Evolutionary conservation across 2,113 vertebrate species (phyloP).

Genomic region (Zosterops japonicus): DNA sequence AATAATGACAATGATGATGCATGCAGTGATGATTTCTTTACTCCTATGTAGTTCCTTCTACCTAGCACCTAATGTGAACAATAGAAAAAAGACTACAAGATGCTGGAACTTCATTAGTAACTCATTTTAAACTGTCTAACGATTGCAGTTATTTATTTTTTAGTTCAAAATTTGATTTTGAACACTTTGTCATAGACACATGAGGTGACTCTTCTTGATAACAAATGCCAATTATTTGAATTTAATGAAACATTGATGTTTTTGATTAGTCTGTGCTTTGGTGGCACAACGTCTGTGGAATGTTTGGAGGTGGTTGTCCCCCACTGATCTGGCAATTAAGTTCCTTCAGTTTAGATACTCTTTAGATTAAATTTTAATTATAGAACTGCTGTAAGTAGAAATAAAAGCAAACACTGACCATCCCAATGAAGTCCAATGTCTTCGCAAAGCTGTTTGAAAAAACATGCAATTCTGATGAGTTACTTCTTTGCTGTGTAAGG

Average conservation of each 20-base stretch:
- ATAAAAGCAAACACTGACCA: not conserved
- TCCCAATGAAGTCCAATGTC: not conserved
- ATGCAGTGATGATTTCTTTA: not conserved
- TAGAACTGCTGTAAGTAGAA: not conserved
- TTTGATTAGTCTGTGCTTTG: not conserved
- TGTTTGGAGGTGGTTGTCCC: rapidly evolving
- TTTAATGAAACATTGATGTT: not conserved
- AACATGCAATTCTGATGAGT: not conserved
- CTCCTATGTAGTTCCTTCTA: not conserved
- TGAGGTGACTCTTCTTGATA: not conserved
- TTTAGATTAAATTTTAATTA: not conserved
- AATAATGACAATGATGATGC: not conserved
- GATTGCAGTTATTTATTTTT: not conserved
- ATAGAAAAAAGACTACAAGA: not conserved
- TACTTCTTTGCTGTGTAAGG: not conserved
- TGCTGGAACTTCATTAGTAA: not conserved
- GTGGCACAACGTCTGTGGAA: not conserved
- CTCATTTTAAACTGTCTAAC: not conserved
- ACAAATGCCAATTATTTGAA: not conserved
- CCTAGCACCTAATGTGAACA: not conserved
- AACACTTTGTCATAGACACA: not conserved
- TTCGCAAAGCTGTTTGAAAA: not conserved
- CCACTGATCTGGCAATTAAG: not conserved
- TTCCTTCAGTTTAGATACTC: not conserved
- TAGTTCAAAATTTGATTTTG: not conserved